Conservation (phyloP, 2,888 invertebrate genomes). For the Siphonodentalium dalli region DNA sequence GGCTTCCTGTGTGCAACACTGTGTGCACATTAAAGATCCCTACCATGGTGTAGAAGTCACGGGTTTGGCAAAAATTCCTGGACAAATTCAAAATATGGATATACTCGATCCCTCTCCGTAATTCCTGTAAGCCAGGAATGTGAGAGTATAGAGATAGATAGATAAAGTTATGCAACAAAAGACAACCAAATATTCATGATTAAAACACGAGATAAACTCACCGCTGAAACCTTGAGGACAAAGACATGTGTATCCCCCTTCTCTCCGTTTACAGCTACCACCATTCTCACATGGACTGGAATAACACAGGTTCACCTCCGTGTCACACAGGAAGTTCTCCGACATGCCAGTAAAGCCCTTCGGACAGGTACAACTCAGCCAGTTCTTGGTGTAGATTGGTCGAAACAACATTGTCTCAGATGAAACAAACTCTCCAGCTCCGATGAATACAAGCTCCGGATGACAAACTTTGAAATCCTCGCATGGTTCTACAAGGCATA, state of each 20-base stretch:
- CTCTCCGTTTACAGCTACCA: conserved; percentile 83
- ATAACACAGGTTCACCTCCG: conserved; percentile 95
- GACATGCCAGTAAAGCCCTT: conserved; percentile 87
- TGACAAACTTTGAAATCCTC: conserved; percentile 91
- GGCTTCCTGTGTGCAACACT: too few relatives aligned
- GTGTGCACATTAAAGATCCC: too few relatives aligned
- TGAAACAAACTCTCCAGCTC: conserved; percentile 87
- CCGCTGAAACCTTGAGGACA: conserved; percentile 83
- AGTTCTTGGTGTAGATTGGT: conserved; percentile 92
- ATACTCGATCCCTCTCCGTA: too few relatives aligned
- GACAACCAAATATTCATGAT: not conserved
- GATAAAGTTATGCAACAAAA: not conserved
- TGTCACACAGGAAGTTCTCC: conserved; percentile 91
- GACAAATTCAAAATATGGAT: too few relatives aligned
- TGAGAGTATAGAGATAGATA: too few relatives aligned
- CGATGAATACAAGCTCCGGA: conserved; percentile 87
- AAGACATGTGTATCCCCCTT: conserved; percentile 90
- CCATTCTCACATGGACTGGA: conserved; percentile 91
- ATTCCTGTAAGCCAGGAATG: too few relatives aligned
- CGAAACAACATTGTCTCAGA: conserved; percentile 90
- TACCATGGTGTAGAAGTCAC: too few relatives aligned
- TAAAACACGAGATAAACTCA: too few relatives aligned
- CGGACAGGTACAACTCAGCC: conserved; percentile 91
- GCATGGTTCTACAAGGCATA: conserved; percentile 94
- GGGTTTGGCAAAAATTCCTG: too few relatives aligned